These are phyloP conservation scores for Hirtodrosophila duncani DNA, from an alignment of 2,888 invertebrate species.

Conservation along the genomic window DNA sequence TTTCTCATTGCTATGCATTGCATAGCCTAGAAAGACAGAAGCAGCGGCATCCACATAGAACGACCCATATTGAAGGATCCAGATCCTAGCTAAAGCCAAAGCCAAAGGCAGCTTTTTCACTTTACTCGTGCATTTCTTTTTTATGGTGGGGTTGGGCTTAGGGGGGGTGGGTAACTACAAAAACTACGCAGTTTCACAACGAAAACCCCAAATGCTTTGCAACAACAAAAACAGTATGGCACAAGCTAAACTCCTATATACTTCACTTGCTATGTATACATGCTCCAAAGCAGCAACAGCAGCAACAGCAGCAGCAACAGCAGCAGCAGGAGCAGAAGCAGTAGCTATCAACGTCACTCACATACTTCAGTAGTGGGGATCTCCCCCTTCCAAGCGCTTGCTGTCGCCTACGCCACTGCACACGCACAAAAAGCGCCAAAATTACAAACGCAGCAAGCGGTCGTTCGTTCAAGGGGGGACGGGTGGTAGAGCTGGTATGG, in stretches of 20 bases:
- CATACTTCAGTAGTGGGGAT: too few species aligned
- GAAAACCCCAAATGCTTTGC: too few species aligned
- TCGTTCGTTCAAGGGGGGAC: conserved; percentile 23
- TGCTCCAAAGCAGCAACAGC: conserved; percentile 19
- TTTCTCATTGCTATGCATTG: conserved; percentile 59
- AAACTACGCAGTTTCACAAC: too few species aligned
- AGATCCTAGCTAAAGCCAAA: too few species aligned
- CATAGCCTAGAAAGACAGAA: conserved; percentile 41
- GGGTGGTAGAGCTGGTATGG: conserved; percentile 5
- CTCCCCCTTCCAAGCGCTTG: neutral
- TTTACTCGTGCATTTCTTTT: too few species aligned
- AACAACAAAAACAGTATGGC: conserved; percentile 22
- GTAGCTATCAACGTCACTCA: conserved; percentile 28
- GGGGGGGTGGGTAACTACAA: too few species aligned
- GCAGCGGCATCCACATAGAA: conserved; percentile 27
- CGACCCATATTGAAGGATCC: conserved; percentile 39
- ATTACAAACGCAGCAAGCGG: conserved; percentile 71
- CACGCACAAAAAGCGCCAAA: conserved; percentile 69
- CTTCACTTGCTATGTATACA: neutral
- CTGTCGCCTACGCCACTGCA: conserved; percentile 39
- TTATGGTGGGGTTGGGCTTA: too few species aligned
- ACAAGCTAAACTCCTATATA: conserved; percentile 5
- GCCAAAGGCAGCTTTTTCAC: too few species aligned
- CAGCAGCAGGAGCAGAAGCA: too few species aligned
- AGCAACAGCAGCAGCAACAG: conserved; percentile 20